Base-by-base conservation (phyloP, 2,888 invertebrate species). In the Arge pagana region DNA sequence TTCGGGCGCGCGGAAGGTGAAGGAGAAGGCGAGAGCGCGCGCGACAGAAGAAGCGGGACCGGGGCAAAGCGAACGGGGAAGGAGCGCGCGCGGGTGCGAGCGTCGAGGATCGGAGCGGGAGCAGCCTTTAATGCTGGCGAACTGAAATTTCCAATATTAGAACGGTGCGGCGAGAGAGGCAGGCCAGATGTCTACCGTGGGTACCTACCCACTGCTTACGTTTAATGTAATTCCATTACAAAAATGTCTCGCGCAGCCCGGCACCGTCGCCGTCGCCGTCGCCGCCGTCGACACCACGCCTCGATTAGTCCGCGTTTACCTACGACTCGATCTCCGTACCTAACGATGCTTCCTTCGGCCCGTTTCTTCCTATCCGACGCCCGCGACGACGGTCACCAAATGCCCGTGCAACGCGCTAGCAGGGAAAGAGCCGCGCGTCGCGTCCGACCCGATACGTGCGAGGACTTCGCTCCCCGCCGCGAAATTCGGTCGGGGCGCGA, bases 121-220 rank as follows among this genome's bases (percentile, higher is more conserved):
- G 64, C n/a, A n/a, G 33, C 45, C 45, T 45, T 45, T 45, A 45
- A 45, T 45, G 35, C 45, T 35, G 45, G 61, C 65, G 65, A 59
- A 66, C 64, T 68, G 67, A 72, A 72, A 74, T 73, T 74, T 75
- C 73, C 74, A 74, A 75, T 75, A 75, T 74, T 75, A 73, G 75
- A 75, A 73, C 74, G 67, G 65, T 62, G 67, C 65, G 63, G 64
- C 63, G 66, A 67, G 67, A 69, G 69, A 68, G 45, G 45, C 65
- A 68, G 64, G 64, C 74, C 74, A 75, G 71, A 73, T 72, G 72
- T 71, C 71, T 70, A 60, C 67, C 64, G 60, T 61, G n/a, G n/a
- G 53, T 56, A 55, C 58, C 48, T 23, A 40, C 39, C 45, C 45
- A 45, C 45, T 45, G 45, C 45, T 35, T 59, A 63, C 65, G 62